Evolutionary conservation across 2,888 invertebrate species (phyloP).

Genomic region (Agrotis clavis): DNA sequence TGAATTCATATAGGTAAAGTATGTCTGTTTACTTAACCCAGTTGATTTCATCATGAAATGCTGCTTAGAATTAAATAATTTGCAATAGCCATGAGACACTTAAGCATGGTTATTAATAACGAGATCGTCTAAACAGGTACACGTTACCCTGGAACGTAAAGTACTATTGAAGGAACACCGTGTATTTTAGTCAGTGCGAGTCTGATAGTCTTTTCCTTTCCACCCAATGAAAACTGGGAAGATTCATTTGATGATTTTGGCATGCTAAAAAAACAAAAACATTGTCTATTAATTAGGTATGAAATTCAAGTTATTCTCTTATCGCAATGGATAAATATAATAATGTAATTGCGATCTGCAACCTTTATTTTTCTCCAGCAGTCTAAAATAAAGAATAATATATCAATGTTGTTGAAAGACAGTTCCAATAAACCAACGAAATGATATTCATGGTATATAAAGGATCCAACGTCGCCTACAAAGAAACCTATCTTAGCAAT

Average conservation of each 20-base stretch:
- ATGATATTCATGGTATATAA: conserved; percentile 31
- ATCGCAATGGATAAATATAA: background rate
- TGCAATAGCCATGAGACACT: background rate
- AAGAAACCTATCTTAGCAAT: conserved; percentile 61
- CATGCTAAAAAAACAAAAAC: no score
- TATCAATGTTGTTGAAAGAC: background rate
- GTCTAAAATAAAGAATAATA: no score
- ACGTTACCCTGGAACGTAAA: no score
- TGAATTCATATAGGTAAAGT: background rate
- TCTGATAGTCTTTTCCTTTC: no score
- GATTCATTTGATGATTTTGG: no score
- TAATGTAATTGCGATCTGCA: background rate
- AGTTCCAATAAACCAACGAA: conserved; percentile 27
- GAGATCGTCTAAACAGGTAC: no score
- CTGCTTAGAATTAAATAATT: background rate
- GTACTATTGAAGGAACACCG: no score
- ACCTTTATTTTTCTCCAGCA: background rate
- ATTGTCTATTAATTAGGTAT: no score
- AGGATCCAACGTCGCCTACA: conserved; percentile 17
- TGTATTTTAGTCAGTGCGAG: no score
- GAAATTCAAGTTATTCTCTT: background rate
- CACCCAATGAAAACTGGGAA: no score
- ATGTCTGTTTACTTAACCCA: background rate
- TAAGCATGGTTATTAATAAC: no score
- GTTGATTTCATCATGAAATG: background rate